Base-by-base conservation (phyloP, 2,113 vertebrate species). In the Ciconia stormi region DNA sequence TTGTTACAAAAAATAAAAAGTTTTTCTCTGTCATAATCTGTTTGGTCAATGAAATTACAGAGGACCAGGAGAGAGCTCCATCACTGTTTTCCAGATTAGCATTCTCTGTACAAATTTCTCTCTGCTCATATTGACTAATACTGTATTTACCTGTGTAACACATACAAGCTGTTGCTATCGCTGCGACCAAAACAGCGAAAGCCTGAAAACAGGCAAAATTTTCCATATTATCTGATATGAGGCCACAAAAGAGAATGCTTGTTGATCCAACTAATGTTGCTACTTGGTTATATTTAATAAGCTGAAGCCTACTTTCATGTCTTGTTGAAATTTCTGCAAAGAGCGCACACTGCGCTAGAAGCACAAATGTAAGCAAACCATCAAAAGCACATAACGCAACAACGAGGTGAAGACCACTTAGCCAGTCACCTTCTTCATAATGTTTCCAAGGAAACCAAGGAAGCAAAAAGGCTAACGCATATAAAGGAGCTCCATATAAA, bases 401-500 rank as follows among this genome's bases (percentile, higher is more conserved):
- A 2, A 96, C n/a, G 58, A 99, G 97, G 87, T 99, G 99, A 9
- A 99, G 58, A 7, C 99, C 98, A 9, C 98, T 98, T 16, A 99
- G 76, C 99, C 99, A 99, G 96, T 99, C 99, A 2, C 97, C 98
- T 14, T 98, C 97, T 26, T 84, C 19, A 2, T 99, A 99, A 36
- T 52, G 36, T 87, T 97, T 97, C 99, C 99, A 99, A 3, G 99
- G 99, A 93, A 99, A 99, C 99, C 99, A 99, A 16, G 99, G 99
- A 34, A 99, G 95, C 89, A 99, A 98, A 79, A 99, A 99, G 36
- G 99, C 98, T 77, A 99, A 58, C 0, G 98, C 98, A 30, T 98
- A 99, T 17, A 99, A 65, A 2, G 98, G 98, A 32, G 98, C 98
- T 0, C 99, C 99, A 1, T 98, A 99, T 5, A 99, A 78, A 49